phyloP scores from a whole-genome alignment of 2,797 vertebrate species.

The Sandelia bainsii region DNA sequence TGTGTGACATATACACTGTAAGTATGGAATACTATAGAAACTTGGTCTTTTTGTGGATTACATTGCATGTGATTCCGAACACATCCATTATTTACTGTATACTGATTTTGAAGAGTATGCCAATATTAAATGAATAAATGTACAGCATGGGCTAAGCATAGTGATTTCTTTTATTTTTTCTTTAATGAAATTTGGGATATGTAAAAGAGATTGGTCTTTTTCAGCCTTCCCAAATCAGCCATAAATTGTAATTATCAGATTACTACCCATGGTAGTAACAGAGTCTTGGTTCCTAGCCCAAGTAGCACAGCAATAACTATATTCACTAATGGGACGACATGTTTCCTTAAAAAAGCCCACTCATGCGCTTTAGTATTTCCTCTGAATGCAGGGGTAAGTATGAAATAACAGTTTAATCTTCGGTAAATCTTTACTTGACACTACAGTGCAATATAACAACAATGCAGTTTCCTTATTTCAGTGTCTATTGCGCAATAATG shows the following conservation, averaged over 20 bases:
- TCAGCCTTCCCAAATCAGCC: no score
- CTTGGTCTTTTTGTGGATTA: neutral
- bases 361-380: no score
- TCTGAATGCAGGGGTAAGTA: no score
- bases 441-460: neutral
- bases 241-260: no score
- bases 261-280: no score
- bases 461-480: neutral
- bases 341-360: no score
- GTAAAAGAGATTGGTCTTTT: neutral
- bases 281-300: no score
- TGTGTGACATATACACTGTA: neutral
- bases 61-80: neutral
- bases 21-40: neutral
- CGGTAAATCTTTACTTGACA: no score
- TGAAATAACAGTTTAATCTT: no score
- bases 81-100: neutral
- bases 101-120: neutral
- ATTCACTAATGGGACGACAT: no score
- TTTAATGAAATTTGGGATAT: neutral
- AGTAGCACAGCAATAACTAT: no score
- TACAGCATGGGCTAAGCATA: neutral
- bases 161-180: neutral
- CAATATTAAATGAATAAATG: conserved; percentile 3
- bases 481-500: neutral